Conservation (phyloP, 2,888 invertebrate genomes). For the Flabesymbios commensalis region DNA sequence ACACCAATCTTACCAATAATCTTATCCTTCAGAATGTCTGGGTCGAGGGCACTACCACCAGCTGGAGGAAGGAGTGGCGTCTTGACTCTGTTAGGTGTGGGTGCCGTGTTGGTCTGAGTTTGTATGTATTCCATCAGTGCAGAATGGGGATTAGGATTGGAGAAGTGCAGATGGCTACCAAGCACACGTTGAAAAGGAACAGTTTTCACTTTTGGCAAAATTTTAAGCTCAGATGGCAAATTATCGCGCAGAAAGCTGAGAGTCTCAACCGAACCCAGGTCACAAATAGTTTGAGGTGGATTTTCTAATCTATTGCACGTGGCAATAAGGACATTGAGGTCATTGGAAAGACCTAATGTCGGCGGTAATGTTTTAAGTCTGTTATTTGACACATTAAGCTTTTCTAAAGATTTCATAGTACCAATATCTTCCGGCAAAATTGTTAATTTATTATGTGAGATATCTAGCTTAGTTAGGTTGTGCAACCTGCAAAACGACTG, state of each 20-base stretch:
- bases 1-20: conserved; percentile 51
- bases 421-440: conserved; percentile 53
- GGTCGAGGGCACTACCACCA: conserved; percentile 48
- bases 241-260: conserved; percentile 46
- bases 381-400: conserved; percentile 55
- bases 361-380: conserved; percentile 52
- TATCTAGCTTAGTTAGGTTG: conserved; percentile 56
- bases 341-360: conserved; percentile 47
- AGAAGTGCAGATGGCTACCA: conserved; percentile 53
- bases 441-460: conserved; percentile 52
- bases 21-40: conserved; percentile 52
- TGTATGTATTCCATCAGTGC: conserved; percentile 59
- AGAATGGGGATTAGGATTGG: conserved; percentile 56
- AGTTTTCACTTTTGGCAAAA: conserved; percentile 7
- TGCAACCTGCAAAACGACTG: conserved; percentile 49
- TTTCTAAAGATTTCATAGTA: conserved; percentile 49
- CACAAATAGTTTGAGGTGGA: conserved; percentile 54
- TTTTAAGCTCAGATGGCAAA: not conserved
- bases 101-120: conserved; percentile 56
- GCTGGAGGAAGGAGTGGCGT: conserved; percentile 58
- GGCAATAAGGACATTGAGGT: conserved; percentile 49
- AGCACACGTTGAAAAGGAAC: conserved; percentile 52
- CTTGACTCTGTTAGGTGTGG: conserved; percentile 56
- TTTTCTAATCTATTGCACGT: conserved; percentile 47
- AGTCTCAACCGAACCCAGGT: conserved; percentile 51